Percentiles rank a stretch among this genome's conserved stretches.
Conservation (phyloP, 2,888 invertebrate species). For the Callyntrura sp. region DNA sequence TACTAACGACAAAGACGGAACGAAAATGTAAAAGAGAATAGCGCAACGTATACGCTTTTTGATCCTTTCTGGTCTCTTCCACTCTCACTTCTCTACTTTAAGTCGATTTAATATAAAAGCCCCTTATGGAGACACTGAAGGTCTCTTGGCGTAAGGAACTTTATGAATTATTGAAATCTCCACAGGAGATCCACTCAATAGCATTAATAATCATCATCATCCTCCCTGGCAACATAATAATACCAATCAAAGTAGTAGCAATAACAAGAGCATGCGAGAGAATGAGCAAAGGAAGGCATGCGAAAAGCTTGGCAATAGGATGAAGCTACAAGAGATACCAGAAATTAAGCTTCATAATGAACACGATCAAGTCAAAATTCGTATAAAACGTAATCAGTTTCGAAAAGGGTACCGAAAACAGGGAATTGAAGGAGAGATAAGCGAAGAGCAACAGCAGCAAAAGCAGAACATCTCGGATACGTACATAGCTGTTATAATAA, state of each 20-base stretch:
- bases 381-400: conserved; percentile 39
- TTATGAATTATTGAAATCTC: conserved; percentile 72
- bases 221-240: conserved; percentile 60
- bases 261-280: too few relatives aligned
- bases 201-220: conserved; percentile 71
- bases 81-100: background rate
- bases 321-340: conserved; percentile 36
- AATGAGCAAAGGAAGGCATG: conserved; percentile 2
- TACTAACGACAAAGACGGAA: too few relatives aligned
- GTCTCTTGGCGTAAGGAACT: conserved; percentile 53
- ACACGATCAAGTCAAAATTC: conserved; percentile 55
- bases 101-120: conserved; percentile 61
- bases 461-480: too few relatives aligned
- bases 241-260: conserved; percentile 6
- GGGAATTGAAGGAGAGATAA: conserved; percentile 4
- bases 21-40: too few relatives aligned
- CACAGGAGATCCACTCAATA: conserved; percentile 67
- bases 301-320: background rate
- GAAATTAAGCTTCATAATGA: conserved; percentile 66
- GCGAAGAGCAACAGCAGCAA: too few relatives aligned
- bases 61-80: conserved; percentile 15
- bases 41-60: conserved; percentile 4
- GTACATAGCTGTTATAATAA: background rate
- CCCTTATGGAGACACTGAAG: conserved; percentile 43
- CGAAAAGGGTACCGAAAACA: background rate